Evolutionary conservation across 35 echinoderm and acorn worm species (phyloP).

Genomic region (Patiria miniata): DNA sequence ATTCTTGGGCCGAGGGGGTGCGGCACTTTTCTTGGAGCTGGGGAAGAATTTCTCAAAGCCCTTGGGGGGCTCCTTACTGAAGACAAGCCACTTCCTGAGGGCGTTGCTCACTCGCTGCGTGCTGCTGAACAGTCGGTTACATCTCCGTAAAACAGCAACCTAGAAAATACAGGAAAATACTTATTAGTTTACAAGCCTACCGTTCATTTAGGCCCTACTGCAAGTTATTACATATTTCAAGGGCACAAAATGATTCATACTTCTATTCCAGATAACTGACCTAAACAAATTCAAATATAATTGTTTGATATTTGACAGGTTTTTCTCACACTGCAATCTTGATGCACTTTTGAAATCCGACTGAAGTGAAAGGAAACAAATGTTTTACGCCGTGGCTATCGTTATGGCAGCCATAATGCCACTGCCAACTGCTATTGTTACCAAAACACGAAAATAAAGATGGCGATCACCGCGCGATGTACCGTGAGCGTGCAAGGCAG

Average conservation of each 20-base stretch:
- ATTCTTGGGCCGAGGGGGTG: conserved; percentile 29
- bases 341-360: not conserved
- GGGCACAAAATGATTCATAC: not conserved
- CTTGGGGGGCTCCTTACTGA: conserved; percentile 84
- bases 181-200: not conserved
- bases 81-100: not conserved
- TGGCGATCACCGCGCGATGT: no score
- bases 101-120: not conserved
- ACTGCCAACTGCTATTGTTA: no score
- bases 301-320: not conserved
- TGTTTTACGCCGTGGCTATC: no score
- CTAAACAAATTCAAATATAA: no score
- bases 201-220: not conserved
- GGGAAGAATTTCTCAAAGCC: conserved; percentile 98
- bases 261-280: not conserved
- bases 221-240: not conserved
- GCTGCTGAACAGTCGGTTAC: not conserved
- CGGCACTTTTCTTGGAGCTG: conserved; percentile 46
- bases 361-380: no score
- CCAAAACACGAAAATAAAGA: no score
- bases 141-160: not conserved
- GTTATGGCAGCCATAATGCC: no score
- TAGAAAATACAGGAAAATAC: not conserved
- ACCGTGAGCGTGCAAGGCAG: no score
- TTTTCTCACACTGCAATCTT: not conserved